Conservation (phyloP, 2,797 vertebrate genomes). For the Jordanella pulchra region DNA sequence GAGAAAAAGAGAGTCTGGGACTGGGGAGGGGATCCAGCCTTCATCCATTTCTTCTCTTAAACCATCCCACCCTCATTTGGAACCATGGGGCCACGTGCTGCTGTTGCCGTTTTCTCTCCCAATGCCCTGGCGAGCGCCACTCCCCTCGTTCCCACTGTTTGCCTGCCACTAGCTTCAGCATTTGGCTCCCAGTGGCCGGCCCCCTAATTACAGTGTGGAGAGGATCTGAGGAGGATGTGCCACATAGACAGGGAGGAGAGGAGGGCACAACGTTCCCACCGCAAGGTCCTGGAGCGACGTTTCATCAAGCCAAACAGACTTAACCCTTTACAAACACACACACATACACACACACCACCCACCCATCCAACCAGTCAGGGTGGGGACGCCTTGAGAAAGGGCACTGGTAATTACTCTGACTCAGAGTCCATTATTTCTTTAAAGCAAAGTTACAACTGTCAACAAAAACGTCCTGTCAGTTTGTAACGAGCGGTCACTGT, state of each 20-base stretch:
- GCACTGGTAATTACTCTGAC: conserved; percentile 50
- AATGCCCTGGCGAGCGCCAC: conserved; percentile 62
- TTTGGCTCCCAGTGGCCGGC: conserved; percentile 70
- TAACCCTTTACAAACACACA: conserved; percentile 61
- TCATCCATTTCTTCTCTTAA: conserved; percentile 55
- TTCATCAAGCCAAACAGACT: conserved; percentile 74
- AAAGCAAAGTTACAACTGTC: conserved; percentile 25
- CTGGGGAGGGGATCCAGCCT: conserved; percentile 59
- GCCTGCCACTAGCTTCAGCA: conserved; percentile 68
- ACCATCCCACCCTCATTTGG: conserved; percentile 71
- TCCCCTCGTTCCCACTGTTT: conserved; percentile 72
- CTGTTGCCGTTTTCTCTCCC: conserved; percentile 67
- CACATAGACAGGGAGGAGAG: conserved; percentile 82
- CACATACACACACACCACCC: conserved; percentile 41
- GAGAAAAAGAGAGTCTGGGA: conserved; percentile 48
- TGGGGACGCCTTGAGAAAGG: conserved; percentile 58
- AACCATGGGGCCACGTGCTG: conserved; percentile 71
- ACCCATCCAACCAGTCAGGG: conserved; percentile 58
- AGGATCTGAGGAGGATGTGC: conserved; percentile 85
- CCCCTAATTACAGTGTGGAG: conserved; percentile 82
- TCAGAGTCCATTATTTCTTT: conserved; percentile 24
- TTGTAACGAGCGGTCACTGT: conserved; percentile 7
- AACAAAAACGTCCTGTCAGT: conserved; percentile 1
- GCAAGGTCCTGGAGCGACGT: conserved; percentile 76
- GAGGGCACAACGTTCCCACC: conserved; percentile 82